Evolutionary conservation across 2,888 invertebrate genomes (phyloP).

Genomic region (Chironomus tentans): DNA sequence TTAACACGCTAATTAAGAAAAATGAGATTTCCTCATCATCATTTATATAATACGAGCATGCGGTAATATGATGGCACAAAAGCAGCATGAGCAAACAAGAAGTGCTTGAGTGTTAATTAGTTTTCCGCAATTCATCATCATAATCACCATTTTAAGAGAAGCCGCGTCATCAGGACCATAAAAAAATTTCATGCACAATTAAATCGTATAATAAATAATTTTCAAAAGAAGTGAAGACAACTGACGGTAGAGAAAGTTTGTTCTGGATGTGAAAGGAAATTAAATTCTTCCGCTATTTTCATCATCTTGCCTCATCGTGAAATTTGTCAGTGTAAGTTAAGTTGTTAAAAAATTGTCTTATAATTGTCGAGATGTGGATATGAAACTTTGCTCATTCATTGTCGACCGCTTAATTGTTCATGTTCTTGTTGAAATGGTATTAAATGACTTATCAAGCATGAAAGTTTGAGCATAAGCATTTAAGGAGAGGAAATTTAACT

Average conservation of each 20-base stretch:
- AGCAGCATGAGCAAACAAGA: background rate
- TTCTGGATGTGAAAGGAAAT: background rate
- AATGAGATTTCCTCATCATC: constrained; percentile 8
- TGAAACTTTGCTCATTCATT: too few relatives aligned
- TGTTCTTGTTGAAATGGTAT: too few relatives aligned
- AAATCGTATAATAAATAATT: constrained; percentile 18
- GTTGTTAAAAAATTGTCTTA: too few relatives aligned
- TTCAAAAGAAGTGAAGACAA: background rate
- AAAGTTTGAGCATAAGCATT: too few relatives aligned
- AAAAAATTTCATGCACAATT: constrained; percentile 15
- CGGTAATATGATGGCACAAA: background rate
- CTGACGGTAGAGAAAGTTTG: background rate
- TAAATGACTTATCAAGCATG: too few relatives aligned
- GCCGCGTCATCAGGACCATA: constrained; percentile 12
- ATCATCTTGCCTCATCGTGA: background rate
- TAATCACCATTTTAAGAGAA: constrained; percentile 23
- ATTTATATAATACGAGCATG: background rate
- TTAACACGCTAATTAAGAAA: background rate
- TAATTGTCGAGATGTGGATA: too few relatives aligned
- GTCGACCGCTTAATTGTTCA: too few relatives aligned
- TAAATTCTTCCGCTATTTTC: background rate
- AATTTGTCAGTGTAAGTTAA: background rate
- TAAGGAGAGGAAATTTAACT: too few relatives aligned
- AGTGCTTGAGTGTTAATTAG: constrained; percentile 19
- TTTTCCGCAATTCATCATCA: constrained; percentile 26